Conservation (phyloP, 2,797 vertebrate genomes). For the Malurus leucopterus region DNA sequence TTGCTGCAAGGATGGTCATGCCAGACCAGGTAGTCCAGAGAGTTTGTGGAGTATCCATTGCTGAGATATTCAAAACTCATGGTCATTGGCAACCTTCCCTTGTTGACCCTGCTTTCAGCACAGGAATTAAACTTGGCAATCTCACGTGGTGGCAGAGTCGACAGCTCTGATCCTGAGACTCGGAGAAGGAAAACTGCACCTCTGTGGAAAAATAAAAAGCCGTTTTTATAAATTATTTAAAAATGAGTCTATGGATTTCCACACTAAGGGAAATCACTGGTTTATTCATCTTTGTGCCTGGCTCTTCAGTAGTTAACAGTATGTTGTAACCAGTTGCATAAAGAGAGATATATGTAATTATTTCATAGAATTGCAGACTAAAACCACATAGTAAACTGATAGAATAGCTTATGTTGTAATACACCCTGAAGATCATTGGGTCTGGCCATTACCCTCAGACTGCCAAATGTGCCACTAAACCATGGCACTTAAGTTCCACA, state of each 20-base stretch:
- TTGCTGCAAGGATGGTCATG: not conserved
- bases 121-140: not conserved
- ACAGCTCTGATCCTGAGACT: not conserved
- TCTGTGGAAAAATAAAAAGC: not conserved
- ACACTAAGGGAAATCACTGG: not conserved
- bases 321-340: fast-evolving
- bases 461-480: not conserved
- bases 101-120: not conserved
- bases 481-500: no score
- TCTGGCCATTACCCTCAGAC: not conserved
- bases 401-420: not conserved
- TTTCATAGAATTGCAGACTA: not conserved
- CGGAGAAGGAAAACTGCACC: not conserved
- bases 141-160: not conserved
- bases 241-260: not conserved
- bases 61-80: not conserved
- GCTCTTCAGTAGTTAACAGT: not conserved
- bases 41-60: not conserved
- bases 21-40: not conserved
- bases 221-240: not conserved
- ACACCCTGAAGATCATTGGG: not conserved
- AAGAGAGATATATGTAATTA: not conserved
- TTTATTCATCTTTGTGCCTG: not conserved
- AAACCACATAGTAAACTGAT: not conserved
- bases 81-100: not conserved